Base-by-base conservation (phyloP, 2,888 invertebrate genomes). In the Caenorhabditis drosophilae region DNA sequence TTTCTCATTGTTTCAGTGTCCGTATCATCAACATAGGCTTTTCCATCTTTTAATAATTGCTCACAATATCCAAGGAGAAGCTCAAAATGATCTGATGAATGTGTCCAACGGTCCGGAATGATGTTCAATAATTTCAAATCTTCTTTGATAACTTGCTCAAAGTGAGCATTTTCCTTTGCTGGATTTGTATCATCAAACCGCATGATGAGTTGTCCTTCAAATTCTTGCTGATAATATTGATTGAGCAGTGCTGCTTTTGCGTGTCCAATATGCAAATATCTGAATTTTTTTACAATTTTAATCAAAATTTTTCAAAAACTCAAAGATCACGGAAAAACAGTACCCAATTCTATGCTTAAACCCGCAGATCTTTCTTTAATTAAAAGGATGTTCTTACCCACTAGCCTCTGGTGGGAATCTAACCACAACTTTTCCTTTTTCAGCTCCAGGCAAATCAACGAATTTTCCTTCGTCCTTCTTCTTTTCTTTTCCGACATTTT, bases 381-480 rank as follows among this genome's bases (percentile, higher is more conserved):
- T n/a, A n/a, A n/a, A n/a, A n/a, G n/a, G n/a, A n/a, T n/a, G n/a
- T n/a, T n/a, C n/a, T n/a, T n/a, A n/a, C n/a, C 95, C 98, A 76
- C 96, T 96, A 34, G 98, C 98, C 87, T 99, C 98, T 36, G 98
- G 98, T n/a, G 98, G 98, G 84, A 99, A 99, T 67, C 98, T 88
- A 0, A 98, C 97, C 26, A 98, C 89, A 51, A 99, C 96, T 86
- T 98, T 92, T 26, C 97, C 97, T 89, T 91, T 91, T 86, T 95
- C 93, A 27, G 97, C 98, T 52, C 92, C 92, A 0, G 95, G 95
- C 51, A 99, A 87, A 38, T 97, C 96, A 50, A 96, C 89, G 85
- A 96, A 98, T 86, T 96, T 98, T 31, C 97, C 97, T 83, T 94
- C 93, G 78, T 93, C 92, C 78, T 91, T 91, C 26, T 78, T 70